Conservation (phyloP, 92 coral and sea anemone species). For the Epizoanthus fatuus region DNA sequence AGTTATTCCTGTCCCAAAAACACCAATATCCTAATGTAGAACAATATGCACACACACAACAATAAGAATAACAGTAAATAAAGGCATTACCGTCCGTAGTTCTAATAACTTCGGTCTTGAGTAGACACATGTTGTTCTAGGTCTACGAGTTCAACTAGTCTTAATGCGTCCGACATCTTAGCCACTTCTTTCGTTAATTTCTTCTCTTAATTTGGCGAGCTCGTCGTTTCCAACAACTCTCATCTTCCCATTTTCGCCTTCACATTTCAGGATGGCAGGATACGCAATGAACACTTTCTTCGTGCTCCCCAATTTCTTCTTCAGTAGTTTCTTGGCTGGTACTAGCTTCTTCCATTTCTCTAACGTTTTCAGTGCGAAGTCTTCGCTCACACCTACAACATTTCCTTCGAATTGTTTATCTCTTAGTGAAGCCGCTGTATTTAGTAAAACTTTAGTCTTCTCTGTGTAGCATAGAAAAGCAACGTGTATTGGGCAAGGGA, state of each 20-base stretch:
- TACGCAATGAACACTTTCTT: background rate
- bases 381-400: background rate
- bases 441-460: no score
- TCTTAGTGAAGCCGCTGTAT: background rate
- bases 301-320: background rate
- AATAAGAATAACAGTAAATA: no score
- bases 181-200: no score
- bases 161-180: no score
- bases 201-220: background rate
- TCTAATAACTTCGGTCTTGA: no score
- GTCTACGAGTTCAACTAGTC: no score
- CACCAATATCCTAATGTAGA: no score
- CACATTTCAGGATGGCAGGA: background rate
- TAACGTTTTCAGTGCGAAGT: background rate
- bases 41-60: no score
- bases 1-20: no score
- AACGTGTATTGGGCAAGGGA: slow-evolving; percentile 1
- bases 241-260: background rate
- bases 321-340: slow-evolving; percentile 5
- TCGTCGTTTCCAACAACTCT: slow-evolving; percentile 9
- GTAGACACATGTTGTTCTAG: no score
- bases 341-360: slow-evolving; percentile 3
- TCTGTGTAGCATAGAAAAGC: background rate
- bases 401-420: background rate
- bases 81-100: no score